These are phyloP conservation scores for Idris sp. DNA, from an alignment of 1,140 invertebrate genomes.

Conservation along the genomic window DNA sequence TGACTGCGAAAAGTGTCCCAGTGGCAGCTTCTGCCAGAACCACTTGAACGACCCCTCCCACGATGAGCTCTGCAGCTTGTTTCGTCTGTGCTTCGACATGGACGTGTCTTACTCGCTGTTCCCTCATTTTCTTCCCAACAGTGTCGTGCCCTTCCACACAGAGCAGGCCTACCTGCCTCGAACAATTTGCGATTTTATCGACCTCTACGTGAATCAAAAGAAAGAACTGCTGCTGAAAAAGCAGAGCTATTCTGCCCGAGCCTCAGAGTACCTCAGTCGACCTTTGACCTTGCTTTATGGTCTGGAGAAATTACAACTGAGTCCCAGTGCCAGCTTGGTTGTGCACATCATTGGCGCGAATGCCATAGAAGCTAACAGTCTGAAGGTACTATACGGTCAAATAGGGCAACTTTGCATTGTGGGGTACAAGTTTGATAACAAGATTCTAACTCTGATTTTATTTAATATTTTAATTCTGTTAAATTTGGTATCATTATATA, in stretches of 20 bases:
- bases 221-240: conserved; percentile 31
- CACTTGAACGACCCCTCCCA: conserved; percentile 57
- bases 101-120: conserved; percentile 52
- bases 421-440: too few species aligned
- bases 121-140: conserved; percentile 44
- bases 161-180: conserved; percentile 53
- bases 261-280: conserved; percentile 67
- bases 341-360: conserved; percentile 69
- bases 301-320: conserved; percentile 60
- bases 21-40: conserved; percentile 63
- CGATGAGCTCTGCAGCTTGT: conserved; percentile 44
- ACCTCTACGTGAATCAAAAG: conserved; percentile 56
- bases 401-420: too few species aligned
- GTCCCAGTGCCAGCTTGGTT: conserved; percentile 28
- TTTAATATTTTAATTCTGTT: too few species aligned
- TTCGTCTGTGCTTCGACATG: conserved; percentile 59
- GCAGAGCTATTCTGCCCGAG: conserved; percentile 34
- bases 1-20: conserved; percentile 64
- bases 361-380: conserved; percentile 62
- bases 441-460: too few species aligned
- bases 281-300: conserved; percentile 67
- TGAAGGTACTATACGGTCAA: too few species aligned
- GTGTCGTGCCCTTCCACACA: conserved; percentile 43
- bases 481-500: too few species aligned
- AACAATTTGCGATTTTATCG: conserved; percentile 65